phyloP scores from a whole-genome alignment of 2,113 vertebrate species.

The Onychostruthus taczanowskii region DNA sequence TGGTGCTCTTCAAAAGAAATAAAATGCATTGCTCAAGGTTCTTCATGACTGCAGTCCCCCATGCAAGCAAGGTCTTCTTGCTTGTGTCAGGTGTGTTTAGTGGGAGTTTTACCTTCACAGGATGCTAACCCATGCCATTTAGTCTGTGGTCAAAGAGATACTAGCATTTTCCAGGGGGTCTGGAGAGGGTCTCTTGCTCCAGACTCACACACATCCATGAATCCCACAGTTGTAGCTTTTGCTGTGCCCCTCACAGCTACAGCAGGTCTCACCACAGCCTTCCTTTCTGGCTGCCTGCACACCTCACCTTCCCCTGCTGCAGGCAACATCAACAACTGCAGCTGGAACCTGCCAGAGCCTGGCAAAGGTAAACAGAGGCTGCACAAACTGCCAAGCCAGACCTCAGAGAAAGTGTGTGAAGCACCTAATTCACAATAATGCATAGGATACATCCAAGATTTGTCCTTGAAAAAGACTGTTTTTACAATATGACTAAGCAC shows the following conservation, averaged over 20 bases:
- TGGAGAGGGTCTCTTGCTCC: neutral
- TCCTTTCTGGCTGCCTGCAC: neutral
- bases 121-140: neutral
- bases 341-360: neutral
- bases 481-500: accelerated
- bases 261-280: neutral
- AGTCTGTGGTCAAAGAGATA: neutral
- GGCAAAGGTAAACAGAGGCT: neutral
- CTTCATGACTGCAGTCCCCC: neutral
- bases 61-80: neutral
- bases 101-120: neutral
- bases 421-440: neutral
- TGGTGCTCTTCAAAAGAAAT: neutral
- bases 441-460: neutral
- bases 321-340: neutral
- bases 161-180: too few relatives aligned
- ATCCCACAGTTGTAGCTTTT: neutral
- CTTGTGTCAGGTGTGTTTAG: neutral
- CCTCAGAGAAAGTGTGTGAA: neutral
- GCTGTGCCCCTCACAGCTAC: neutral
- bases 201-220: neutral
- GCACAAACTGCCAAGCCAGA: neutral
- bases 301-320: neutral
- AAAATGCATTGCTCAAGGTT: neutral
- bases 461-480: neutral